phyloP scores from a whole-genome alignment of 2,113 vertebrate genomes.

The Mustela lutreola region DNA sequence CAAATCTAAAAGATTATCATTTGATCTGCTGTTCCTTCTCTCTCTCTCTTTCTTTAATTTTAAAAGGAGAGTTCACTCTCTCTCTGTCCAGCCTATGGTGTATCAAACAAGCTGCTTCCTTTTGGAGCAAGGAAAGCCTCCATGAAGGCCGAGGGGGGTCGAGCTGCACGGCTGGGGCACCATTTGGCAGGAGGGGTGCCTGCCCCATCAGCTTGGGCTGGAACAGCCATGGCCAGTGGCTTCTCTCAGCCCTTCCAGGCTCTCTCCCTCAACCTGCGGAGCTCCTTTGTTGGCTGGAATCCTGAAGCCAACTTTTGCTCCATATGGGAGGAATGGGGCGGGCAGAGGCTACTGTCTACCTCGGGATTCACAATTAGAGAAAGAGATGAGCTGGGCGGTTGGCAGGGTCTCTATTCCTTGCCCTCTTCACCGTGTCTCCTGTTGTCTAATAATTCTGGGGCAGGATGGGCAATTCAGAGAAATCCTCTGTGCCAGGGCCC shows the following conservation, averaged over 20 bases:
- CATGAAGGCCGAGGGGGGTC: accelerated
- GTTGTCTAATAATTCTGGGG: neutral
- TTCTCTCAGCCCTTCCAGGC: neutral
- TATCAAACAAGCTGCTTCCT: neutral
- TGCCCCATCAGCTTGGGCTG: neutral
- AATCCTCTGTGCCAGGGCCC: constrained; percentile 28
- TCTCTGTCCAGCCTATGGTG: neutral
- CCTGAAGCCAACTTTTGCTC: neutral
- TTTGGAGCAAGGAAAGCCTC: neutral
- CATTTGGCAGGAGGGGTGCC: neutral
- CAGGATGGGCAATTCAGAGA: constrained; percentile 37
- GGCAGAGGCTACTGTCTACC: neutral
- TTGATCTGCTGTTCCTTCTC: neutral
- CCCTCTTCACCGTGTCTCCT: neutral
- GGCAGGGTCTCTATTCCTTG: neutral
- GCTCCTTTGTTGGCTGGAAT: neutral
- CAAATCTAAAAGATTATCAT: neutral
- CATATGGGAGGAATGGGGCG: accelerated
- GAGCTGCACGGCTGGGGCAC: neutral
- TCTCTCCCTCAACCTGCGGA: neutral
- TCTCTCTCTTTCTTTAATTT: neutral
- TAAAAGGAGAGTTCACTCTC: neutral
- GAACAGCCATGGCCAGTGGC: neutral
- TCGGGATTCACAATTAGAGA: neutral
- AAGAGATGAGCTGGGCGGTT: neutral